phyloP scores from a whole-genome alignment of 2,888 invertebrate genomes.

The Esperia sulphurella region DNA sequence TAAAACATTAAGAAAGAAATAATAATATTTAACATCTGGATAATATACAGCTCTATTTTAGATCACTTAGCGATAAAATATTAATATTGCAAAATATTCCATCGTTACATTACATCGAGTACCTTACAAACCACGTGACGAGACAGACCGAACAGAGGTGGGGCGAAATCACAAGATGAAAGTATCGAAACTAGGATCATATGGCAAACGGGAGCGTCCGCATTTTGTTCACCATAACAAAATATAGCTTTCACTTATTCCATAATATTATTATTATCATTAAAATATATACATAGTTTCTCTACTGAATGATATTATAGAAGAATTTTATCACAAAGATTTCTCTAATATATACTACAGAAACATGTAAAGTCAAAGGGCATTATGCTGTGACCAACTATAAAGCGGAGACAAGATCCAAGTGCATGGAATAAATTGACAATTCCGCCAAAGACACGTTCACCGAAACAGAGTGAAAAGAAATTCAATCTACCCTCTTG shows the following conservation, averaged over 20 bases:
- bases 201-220: slow-evolving; percentile 60
- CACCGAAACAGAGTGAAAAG: too few species aligned
- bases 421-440: too few species aligned
- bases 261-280: slow-evolving; percentile 38
- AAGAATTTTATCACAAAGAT: slow-evolving; percentile 69
- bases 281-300: slow-evolving; percentile 51
- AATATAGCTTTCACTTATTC: slow-evolving; percentile 70
- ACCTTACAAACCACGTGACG: slow-evolving; percentile 35
- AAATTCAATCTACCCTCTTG: too few species aligned
- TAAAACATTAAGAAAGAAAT: slow-evolving; percentile 78
- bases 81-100: slow-evolving; percentile 76
- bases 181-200: slow-evolving; percentile 32
- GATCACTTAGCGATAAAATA: slow-evolving; percentile 69
- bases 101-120: slow-evolving; percentile 68
- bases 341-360: slow-evolving; percentile 60
- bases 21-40: slow-evolving; percentile 78
- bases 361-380: slow-evolving; percentile 44
- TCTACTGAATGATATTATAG: slow-evolving; percentile 62
- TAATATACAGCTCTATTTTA: slow-evolving; percentile 74
- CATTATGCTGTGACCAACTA: slow-evolving; percentile 32
- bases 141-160: slow-evolving; percentile 31
- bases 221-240: slow-evolving; percentile 65
- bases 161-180: slow-evolving; percentile 40
- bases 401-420: too few species aligned
- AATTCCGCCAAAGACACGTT: too few species aligned